Evolutionary conservation across 2,888 invertebrate species (phyloP), one percentile per base, ranked within the genome.

Genomic region (Selenia dentaria): DNA sequence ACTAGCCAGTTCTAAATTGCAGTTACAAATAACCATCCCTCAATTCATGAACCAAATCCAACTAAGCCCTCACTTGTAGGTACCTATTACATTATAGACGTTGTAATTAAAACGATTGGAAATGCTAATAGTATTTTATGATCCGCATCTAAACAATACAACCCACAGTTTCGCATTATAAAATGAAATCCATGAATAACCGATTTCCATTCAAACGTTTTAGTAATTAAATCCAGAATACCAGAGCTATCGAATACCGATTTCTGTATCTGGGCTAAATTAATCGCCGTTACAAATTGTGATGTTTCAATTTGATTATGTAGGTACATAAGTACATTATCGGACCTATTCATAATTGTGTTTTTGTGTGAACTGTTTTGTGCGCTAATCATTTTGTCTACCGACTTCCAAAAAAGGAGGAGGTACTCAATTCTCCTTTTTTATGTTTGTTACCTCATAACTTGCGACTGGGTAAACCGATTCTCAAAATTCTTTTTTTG

Each of bases 171-270:
- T 57, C 40, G 42, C 49, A 40, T 36, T 36, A 9, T 36, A 11
- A 36, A 43, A 38, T 52, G 40, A 53, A 54, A 59, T 39, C 51
- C 49, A 44, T 49, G 42, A 45, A 40, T 54, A 43, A 51, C 38
- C 49, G 46, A 64, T 59, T 51, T 16, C 43, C 47, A 60, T 20
- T 43, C 43, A 59, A 60, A 43, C 48, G 40, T 42, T 47, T 27
- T 32, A 41, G 37, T 51, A 44, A 59, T 64, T 64, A 52, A 51
- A 55, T 12, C 10, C 2, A 16, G 57, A 52, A 49, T 27, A 22
- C 36, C 10, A 1, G 13, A 3, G 24, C 8, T 35, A 35, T 35
- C 34, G 39, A 12, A 32, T 32, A 14, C 10, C 28, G 10, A 29
- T 13, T 24, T 14, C 29, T 8, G 29, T 37, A 12, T 24, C 12